Base-by-base conservation (phyloP, 1,140 invertebrate genomes). In the Adoxophyes honmai region DNA sequence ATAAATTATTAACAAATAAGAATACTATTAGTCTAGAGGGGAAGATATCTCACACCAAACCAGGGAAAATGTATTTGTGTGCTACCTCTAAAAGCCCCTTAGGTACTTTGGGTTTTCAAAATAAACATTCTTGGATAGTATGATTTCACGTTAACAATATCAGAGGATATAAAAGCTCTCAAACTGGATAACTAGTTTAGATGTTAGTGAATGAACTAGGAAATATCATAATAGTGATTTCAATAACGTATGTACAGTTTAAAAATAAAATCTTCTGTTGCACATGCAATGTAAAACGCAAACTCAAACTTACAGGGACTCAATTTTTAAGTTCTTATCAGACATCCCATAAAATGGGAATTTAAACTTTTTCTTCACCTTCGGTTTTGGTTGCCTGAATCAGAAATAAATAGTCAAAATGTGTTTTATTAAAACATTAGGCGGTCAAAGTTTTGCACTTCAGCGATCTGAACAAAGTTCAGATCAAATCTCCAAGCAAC, bases 301-400 rank as follows among this genome's bases (percentile, higher is more conserved):
- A 70, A 67, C 62, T 67, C 66, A 78, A 69, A 75, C 73, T 75
- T 82, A 85, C 81, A 76, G 68, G 42, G 72, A 63, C 62, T 68
- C 63, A 52, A 56, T 74, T 67, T 68, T 75, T 60, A 75, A 66
- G 68, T 76, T 82, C 75, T 76, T 76, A 81, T 63, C 73, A 66
- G 71, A 82, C 48, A 77, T 67, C 61, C 77, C 68, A 57, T 75
- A 65, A 66, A 82, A 72, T 51, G 81, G 81, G 39, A 82, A 70
- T 62, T 66, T 73, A 69, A 73, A 68, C 53, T 71, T 62, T 62
- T 64, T 72, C 75, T 68, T 73, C 67, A 60, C 51, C 59, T 68
- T 66, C 65, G 63, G 64, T 57, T 64, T 70, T 55, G 63, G 65
- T 54, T 75, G 63, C 78, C 80, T 83, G 77, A 58, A 73, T 73